Percentiles rank a stretch among this genome's conserved stretches.
These are phyloP conservation scores for Nomada lathburiana DNA, from an alignment of 2,888 invertebrate species.

Conservation along the genomic window DNA sequence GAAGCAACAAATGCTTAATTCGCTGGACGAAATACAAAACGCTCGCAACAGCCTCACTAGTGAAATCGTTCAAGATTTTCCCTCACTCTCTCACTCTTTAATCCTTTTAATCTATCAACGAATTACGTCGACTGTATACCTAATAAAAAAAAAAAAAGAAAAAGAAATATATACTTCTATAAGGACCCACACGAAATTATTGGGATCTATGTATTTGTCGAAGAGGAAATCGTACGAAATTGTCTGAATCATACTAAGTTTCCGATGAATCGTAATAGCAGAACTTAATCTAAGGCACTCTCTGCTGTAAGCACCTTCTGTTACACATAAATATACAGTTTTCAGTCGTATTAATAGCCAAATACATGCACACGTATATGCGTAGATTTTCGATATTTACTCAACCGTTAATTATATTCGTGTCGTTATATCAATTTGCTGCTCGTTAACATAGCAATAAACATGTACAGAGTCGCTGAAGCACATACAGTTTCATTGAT, in stretches of 20 bases:
- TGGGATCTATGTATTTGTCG: neutral
- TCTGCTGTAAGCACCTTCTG: conserved; percentile 37
- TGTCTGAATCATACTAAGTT: neutral
- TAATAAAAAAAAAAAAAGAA: neutral
- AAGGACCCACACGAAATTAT: neutral
- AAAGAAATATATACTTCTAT: neutral
- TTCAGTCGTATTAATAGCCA: neutral
- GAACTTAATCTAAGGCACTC: conserved; percentile 55
- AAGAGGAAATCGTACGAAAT: neutral
- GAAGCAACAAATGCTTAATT: conserved; percentile 33
- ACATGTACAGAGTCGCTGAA: neutral
- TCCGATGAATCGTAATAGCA: conserved; percentile 6
- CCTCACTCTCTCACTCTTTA: neutral
- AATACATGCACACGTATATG: conserved; percentile 1
- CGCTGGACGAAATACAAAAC: conserved; percentile 17
- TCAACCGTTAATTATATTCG: conserved; percentile 1
- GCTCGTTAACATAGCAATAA: neutral
- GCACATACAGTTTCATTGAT: neutral
- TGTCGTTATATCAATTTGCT: neutral
- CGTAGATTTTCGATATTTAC: neutral
- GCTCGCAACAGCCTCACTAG: conserved; percentile 12
- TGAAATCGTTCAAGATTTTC: conserved; percentile 8
- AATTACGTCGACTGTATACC: neutral
- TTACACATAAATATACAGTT: conserved; percentile 31
- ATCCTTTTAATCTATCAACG: neutral